Evolutionary conservation across 2,113 vertebrate genomes (phyloP).

Genomic region (Pagrus major): DNA sequence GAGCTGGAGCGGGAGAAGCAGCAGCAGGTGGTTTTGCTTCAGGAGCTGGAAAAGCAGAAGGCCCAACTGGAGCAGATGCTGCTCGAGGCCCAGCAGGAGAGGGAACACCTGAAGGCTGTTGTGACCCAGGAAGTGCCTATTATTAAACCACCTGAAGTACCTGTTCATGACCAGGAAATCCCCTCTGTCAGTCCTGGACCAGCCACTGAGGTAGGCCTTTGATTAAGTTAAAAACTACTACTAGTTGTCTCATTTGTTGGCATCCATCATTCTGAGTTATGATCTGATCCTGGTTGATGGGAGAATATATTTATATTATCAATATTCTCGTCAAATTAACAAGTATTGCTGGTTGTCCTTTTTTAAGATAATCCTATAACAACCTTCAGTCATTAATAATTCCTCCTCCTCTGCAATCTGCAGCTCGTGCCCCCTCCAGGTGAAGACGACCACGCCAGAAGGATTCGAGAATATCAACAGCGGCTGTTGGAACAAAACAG

Average conservation of each 20-base stretch:
- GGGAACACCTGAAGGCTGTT: slow-evolving; percentile 69
- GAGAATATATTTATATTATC: background rate
- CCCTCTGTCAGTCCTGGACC: background rate
- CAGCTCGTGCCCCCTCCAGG: slow-evolving; percentile 48
- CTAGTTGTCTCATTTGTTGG: background rate
- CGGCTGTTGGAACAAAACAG: slow-evolving; percentile 89
- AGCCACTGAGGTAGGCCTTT: slow-evolving; percentile 13
- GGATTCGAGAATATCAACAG: slow-evolving; percentile 87
- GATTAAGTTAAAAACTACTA: background rate
- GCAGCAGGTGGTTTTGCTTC: slow-evolving; percentile 88
- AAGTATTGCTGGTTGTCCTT: background rate
- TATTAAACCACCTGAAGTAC: slow-evolving; percentile 11
- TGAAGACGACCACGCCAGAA: slow-evolving; percentile 76
- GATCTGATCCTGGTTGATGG: background rate
- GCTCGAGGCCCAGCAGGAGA: slow-evolving; percentile 80
- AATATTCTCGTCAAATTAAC: background rate
- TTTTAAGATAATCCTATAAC: no score
- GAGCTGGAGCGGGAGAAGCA: slow-evolving; percentile 88
- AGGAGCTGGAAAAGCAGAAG: slow-evolving; percentile 89
- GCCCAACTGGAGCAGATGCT: slow-evolving; percentile 85
- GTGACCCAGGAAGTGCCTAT: slow-evolving; percentile 16
- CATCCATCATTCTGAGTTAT: no score
- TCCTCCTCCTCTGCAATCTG: background rate
- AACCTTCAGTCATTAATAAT: background rate
- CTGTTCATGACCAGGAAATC: slow-evolving; percentile 27